Evolutionary conservation across 2,888 invertebrate genomes (phyloP).

Genomic region (Amorpha juglandis): DNA sequence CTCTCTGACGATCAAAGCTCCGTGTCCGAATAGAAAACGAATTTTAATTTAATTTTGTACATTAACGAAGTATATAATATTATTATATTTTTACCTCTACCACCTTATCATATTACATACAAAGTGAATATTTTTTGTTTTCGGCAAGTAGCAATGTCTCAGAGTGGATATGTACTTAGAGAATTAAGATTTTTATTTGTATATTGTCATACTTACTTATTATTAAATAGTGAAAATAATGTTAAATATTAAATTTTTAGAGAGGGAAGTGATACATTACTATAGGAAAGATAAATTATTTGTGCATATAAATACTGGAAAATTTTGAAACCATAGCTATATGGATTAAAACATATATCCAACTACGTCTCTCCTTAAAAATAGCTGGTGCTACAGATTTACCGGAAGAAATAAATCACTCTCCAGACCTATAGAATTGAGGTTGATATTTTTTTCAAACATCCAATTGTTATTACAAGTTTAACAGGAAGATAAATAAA

Average conservation of each 20-base stretch:
- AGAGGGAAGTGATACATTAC: too few relatives aligned
- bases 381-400: conserved; percentile 31
- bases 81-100: conserved; percentile 27
- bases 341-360: background rate
- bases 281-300: too few relatives aligned
- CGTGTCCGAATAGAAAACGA: conserved; percentile 43
- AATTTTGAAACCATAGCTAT: too few relatives aligned
- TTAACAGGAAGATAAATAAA: conserved; percentile 49
- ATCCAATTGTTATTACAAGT: conserved; percentile 52
- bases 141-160: background rate
- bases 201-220: too few relatives aligned
- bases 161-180: background rate
- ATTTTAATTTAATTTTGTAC: conserved; percentile 50
- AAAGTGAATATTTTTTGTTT: background rate
- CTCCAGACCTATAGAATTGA: conserved; percentile 24
- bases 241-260: too few relatives aligned
- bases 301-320: too few relatives aligned
- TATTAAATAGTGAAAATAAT: too few relatives aligned
- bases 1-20: conserved; percentile 61
- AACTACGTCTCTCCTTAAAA: background rate
- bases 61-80: too few relatives aligned
- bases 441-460: conserved; percentile 44
- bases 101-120: conserved; percentile 15
- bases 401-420: conserved; percentile 64
- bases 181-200: too few relatives aligned